These are phyloP conservation scores for Anabacerthia variegaticeps DNA, from an alignment of 2,797 vertebrate species.

Conservation along the genomic window DNA sequence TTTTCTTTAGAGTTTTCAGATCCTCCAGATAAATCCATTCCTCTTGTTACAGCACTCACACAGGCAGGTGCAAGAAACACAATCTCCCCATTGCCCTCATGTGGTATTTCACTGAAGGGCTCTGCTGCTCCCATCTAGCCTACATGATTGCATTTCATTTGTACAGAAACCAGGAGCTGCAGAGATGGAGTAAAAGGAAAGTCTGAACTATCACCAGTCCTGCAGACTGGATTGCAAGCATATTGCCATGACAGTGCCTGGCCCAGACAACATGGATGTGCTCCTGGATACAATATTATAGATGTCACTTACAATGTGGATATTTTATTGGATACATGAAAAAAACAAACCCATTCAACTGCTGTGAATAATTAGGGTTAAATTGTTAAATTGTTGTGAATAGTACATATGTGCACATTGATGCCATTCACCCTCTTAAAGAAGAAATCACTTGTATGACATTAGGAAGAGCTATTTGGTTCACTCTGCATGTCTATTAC, in stretches of 20 bases:
- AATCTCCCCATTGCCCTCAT: not conserved
- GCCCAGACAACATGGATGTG: not conserved
- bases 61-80: not conserved
- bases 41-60: fast-evolving
- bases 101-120: not conserved
- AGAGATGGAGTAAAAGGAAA: not conserved
- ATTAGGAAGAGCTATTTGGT: constrained; percentile 7
- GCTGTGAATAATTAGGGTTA: not conserved
- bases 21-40: not conserved
- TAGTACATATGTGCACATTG: not conserved
- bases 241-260: not conserved
- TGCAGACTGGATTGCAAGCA: not conserved
- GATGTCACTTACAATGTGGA: not conserved
- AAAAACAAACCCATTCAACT: not conserved
- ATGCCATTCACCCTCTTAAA: not conserved
- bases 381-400: not conserved
- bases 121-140: not conserved
- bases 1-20: not conserved
- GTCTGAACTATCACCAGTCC: not conserved
- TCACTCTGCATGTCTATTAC: not conserved
- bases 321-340: not conserved
- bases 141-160: not conserved
- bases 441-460: constrained; percentile 20
- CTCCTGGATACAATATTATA: not conserved
- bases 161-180: not conserved